Conservation (phyloP, 2,113 vertebrate species). For the Hypomesus transpacificus region DNA sequence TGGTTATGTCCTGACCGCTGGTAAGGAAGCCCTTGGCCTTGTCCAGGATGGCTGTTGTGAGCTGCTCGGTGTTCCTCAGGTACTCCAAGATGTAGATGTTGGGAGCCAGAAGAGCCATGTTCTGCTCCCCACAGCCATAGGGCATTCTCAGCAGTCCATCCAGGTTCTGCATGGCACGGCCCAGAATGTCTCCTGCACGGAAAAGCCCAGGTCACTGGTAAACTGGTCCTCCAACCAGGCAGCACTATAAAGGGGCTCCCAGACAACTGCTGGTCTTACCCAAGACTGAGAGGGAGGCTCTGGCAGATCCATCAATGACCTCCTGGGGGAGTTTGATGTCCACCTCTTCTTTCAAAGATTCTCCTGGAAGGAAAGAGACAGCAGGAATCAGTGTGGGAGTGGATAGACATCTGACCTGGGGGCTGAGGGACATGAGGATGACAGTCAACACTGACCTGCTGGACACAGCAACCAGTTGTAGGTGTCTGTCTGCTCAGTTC, state of each 20-base stretch:
- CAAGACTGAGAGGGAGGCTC: constrained; percentile 52
- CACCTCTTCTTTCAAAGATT: constrained; percentile 41
- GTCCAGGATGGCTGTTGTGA: constrained; percentile 70
- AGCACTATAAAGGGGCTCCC: background rate
- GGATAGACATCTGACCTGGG: background rate
- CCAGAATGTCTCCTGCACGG: constrained; percentile 80
- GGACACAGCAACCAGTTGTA: constrained; percentile 62
- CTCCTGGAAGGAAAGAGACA: constrained; percentile 29
- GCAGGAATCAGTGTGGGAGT: background rate
- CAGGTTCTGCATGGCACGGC: constrained; percentile 78
- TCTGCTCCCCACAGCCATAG: constrained; percentile 88
- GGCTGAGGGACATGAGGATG: background rate
- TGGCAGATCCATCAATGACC: constrained; percentile 59
- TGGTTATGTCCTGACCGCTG: constrained; percentile 66
- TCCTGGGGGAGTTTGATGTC: constrained; percentile 50
- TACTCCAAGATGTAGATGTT: constrained; percentile 86
- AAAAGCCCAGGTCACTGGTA: background rate
- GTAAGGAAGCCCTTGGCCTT: constrained; percentile 75
- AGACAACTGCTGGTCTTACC: constrained; percentile 48
- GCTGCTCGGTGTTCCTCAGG: constrained; percentile 78
- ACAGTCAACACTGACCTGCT: constrained; percentile 47
- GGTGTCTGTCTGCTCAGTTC: constrained; percentile 45
- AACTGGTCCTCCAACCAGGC: background rate
- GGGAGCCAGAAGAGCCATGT: constrained; percentile 82
- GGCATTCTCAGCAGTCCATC: constrained; percentile 81